Base-by-base conservation (phyloP, 2,888 invertebrate species). In the Anoncus sp. region DNA sequence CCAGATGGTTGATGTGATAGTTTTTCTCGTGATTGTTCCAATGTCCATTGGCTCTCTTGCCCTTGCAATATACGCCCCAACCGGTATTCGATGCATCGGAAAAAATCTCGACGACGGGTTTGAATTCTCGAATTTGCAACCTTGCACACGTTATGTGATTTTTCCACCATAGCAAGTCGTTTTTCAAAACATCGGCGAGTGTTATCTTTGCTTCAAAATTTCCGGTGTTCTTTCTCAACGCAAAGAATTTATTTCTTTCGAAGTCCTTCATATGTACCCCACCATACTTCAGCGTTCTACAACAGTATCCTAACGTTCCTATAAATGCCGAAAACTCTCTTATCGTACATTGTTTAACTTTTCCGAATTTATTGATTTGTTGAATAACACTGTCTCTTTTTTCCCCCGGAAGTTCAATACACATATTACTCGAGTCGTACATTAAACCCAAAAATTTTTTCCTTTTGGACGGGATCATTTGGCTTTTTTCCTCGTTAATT, bases 311-410 rank as follows among this genome's bases (percentile, higher is more conserved):
- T 1, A 62, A 16, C 9, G 27, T 62, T 12, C 47, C 62, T 12
- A 62, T 27, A 12, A 62, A 47, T 12, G 62, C 47, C 31, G 47
- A 24, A 27, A 62, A 62, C 5, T 62, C 62, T 47, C 45, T 20
- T 10, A 47, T 47, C 10, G 27, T 24, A 12, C 62, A 62, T 10
- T 16, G 1, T 10, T 27, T 16, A 2, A 16, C 1, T 31, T 45
- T 47, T 12, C 31, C 47, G 31, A 31, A 62, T 62, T 62, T 31
- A 3, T 27, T n/a, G 2, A 62, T 27, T 14, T 31, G 27, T 3
- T 20, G 18, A 0, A 60, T 7, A 9, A 9, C 16, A n/a, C 22
- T 27, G 4, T n/a, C 18, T 14, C n/a, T 60, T 45, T 24, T 45
- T 45, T 45, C 24, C 24, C 2, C 12, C 16, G 38, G 49, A 16